These are phyloP conservation scores for Musca vetustissima DNA, from an alignment of 1,140 invertebrate species.

Conservation along the genomic window DNA sequence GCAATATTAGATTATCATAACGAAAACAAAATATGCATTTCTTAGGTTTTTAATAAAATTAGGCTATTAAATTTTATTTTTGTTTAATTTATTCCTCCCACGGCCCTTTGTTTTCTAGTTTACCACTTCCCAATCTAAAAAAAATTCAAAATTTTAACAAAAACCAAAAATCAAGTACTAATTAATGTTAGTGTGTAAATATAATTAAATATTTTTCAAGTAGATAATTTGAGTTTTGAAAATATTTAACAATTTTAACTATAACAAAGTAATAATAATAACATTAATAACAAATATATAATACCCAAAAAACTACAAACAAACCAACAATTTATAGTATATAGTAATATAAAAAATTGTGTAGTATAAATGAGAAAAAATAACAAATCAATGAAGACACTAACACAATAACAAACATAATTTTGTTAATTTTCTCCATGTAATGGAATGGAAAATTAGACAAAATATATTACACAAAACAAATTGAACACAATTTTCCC, in stretches of 20 bases:
- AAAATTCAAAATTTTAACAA: neutral
- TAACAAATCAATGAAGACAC: no score
- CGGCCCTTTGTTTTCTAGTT: no score
- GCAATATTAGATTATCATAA: neutral
- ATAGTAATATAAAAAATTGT: slow-evolving; percentile 25
- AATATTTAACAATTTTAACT: slow-evolving; percentile 11
- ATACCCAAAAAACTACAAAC: no score
- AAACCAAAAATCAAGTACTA: slow-evolving; percentile 10
- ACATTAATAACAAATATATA: neutral
- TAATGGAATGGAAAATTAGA: neutral
- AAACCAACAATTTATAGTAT: slow-evolving; percentile 21
- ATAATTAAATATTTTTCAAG: slow-evolving; percentile 22
- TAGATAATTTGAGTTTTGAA: slow-evolving; percentile 24
- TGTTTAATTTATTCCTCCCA: neutral
- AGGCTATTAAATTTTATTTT: slow-evolving; percentile 7
- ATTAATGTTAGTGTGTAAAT: slow-evolving; percentile 16
- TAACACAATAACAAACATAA: neutral
- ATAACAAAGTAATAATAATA: slow-evolving; percentile 9
- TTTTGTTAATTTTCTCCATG: slow-evolving; percentile 11
- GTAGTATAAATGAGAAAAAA: slow-evolving; percentile 13
- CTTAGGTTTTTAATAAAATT: neutral
- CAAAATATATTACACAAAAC: neutral
- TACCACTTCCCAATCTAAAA: no score
- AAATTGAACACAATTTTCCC: neutral
- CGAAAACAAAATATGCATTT: neutral